phyloP scores from a whole-genome alignment of 2,797 vertebrate genomes.

The Rhinichthys osculus region DNA sequence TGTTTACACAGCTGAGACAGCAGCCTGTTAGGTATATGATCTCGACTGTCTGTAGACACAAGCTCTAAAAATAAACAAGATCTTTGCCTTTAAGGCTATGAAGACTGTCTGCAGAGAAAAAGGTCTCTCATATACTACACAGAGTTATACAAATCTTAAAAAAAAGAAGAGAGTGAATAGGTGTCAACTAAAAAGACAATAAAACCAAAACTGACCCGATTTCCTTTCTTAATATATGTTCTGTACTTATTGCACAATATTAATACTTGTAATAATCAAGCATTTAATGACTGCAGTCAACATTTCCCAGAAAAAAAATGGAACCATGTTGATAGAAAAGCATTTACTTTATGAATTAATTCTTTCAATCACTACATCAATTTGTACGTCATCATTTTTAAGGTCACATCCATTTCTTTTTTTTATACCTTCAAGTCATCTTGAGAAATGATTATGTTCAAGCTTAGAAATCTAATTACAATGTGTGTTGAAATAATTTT shows the following conservation, averaged over 20 bases:
- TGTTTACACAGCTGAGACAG: constrained; percentile 24
- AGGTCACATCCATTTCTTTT: neutral
- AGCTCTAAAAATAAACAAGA: constrained; percentile 38
- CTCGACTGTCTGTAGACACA: neutral
- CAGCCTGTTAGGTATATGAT: constrained; percentile 13
- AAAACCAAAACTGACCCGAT: neutral
- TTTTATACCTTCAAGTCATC: neutral
- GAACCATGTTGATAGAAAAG: neutral
- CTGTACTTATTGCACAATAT: neutral
- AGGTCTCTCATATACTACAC: neutral
- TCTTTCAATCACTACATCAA: neutral
- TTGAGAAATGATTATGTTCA: neutral
- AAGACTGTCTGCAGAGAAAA: neutral
- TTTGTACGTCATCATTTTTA: neutral
- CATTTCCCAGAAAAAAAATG: neutral
- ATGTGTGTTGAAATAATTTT: neutral
- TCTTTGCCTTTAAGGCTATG: constrained; percentile 9
- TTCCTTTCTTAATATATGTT: neutral
- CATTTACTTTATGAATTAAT: neutral
- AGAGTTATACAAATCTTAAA: neutral
- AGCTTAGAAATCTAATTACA: neutral
- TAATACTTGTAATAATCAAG: neutral
- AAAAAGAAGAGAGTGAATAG: neutral
- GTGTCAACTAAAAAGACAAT: neutral
- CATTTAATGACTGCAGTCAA: neutral